Percentiles rank a stretch among this genome's conserved stretches.
Conservation (phyloP, 2,797 vertebrate genomes). For the Danio aesculapii region DNA sequence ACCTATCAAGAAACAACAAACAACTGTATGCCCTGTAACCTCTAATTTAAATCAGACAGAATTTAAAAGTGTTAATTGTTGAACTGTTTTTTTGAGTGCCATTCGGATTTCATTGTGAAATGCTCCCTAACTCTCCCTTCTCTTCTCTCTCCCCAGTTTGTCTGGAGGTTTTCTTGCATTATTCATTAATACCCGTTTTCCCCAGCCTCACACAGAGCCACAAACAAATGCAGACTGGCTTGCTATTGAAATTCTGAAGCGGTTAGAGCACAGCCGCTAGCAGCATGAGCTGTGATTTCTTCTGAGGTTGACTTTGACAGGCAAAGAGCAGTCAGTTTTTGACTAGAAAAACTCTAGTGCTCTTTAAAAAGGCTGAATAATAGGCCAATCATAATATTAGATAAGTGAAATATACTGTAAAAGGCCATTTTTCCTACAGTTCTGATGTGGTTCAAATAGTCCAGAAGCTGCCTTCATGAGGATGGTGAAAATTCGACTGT, state of each 20-base stretch:
- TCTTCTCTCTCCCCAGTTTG: constrained; percentile 1
- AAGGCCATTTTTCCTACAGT: background rate
- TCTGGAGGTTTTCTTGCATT: constrained; percentile 25
- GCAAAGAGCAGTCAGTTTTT: background rate
- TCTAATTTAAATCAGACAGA: constrained; percentile 18
- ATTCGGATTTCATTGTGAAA: background rate
- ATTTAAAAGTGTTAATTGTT: background rate
- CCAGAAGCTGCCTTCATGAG: background rate
- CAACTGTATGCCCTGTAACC: background rate
- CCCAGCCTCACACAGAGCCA: background rate
- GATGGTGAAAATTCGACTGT: background rate
- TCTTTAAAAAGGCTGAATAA: constrained; percentile 19
- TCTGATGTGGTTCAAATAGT: background rate
- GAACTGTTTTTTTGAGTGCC: constrained; percentile 6
- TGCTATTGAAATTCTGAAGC: constrained; percentile 2
- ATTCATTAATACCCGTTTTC: constrained; percentile 16
- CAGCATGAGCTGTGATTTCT: constrained; percentile 10
- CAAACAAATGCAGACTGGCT: background rate
- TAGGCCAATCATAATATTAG: constrained; percentile 2
- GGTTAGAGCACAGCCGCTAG: background rate
- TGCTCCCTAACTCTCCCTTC: background rate
- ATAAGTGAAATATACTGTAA: background rate
- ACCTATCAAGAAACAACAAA: background rate
- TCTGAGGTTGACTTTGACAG: constrained; percentile 20
- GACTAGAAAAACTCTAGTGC: constrained; percentile 17